These are phyloP conservation scores for Pyrocephalus nanus DNA, from an alignment of 2,797 vertebrate species.

Conservation along the genomic window DNA sequence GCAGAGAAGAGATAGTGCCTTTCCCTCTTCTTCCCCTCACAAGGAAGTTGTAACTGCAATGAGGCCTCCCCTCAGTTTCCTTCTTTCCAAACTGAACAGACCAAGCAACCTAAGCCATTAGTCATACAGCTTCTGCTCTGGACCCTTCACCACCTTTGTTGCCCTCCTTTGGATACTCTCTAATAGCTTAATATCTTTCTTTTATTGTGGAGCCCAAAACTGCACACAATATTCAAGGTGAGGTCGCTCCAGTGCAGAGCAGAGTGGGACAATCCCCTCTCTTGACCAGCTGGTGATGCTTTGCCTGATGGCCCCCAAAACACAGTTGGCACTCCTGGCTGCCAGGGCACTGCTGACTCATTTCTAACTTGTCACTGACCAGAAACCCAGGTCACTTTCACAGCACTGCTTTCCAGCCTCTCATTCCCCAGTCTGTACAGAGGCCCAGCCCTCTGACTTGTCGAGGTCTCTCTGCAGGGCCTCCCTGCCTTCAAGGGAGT, in stretches of 20 bases:
- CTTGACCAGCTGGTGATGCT: fast-evolving
- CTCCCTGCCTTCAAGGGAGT: neutral
- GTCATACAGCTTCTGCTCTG: neutral
- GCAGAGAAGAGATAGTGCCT: too few relatives aligned
- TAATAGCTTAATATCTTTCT: neutral
- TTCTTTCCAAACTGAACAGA: neutral
- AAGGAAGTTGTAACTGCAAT: neutral
- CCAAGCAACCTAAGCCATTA: neutral
- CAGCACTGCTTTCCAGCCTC: neutral
- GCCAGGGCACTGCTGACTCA: neutral
- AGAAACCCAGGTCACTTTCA: neutral
- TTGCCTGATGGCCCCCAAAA: neutral
- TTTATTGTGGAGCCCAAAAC: neutral
- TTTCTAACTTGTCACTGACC: neutral
- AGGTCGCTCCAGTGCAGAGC: neutral
- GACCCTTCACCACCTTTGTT: neutral
- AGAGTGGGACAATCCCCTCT: neutral
- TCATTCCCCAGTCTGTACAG: neutral
- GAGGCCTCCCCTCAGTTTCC: neutral
- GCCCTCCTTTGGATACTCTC: neutral
- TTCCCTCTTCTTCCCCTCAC: neutral
- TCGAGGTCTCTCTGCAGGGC: neutral
- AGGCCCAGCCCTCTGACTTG: neutral
- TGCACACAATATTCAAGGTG: neutral
- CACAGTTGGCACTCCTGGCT: neutral